Base-by-base conservation (phyloP, 2,113 vertebrate genomes). In the Charadrius vociferus region DNA sequence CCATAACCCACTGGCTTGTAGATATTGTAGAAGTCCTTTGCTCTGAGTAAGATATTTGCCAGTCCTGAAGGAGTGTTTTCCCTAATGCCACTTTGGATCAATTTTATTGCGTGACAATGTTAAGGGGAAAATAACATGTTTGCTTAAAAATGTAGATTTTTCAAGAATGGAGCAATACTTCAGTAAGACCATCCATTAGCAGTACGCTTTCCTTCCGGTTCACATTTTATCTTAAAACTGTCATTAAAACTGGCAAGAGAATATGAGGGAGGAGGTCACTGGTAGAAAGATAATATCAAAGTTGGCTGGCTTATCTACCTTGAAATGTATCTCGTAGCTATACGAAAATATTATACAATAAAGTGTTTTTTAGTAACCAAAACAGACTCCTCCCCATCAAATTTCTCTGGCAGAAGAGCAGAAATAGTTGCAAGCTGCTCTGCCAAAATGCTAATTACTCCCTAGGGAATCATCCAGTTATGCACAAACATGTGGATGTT, bases 391-490 rank as follows among this genome's bases (percentile, higher is more conserved):
- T 94, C 77, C 85, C 83, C 80, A 93, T 95, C 92, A 95, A 96
- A 96, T 96, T 93, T 87, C 47, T 90, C 75, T 89, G 86, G 66
- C 93, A 95, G 90, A 96, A 94, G 53, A 81, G 79, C 75, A 55
- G 73, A 97, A 97, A 91, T 56, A 71, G 68, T 88, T 93, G 59
- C 22, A 88, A 97, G 74, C 62, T 91, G 66, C 77, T 84, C 66
- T 37, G 73, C 95, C 96, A 97, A 96, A 96, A 94, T 90, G 91
- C 50, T 97, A 98, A 97, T 97, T 90, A 84, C 67, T 96, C 94
- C 88, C 36, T 63, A 7, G 66, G 80, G 96, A 96, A 88, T 91
- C 21, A 59, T 59, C 22, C 81, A 80, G 68, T 86, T 86, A 80
- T 89, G 75, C 13, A 30, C 68, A 94, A 95, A 95, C 59, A 91